Evolutionary conservation across 2,797 vertebrate genomes (phyloP).

Genomic region (Peromyscus attwateri): DNA sequence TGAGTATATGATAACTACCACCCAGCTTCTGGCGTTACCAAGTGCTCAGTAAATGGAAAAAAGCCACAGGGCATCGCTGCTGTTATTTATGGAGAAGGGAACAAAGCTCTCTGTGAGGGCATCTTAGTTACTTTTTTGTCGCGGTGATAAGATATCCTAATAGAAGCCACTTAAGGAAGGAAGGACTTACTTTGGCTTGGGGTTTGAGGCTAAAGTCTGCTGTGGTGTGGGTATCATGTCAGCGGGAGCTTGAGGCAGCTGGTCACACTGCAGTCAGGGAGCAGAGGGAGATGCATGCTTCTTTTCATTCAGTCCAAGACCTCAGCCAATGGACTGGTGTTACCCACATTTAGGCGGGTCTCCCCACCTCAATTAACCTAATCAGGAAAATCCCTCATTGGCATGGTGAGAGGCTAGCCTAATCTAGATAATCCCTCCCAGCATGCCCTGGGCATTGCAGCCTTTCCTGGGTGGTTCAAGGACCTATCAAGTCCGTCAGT

Average conservation of each 20-base stretch:
- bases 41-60: not conserved
- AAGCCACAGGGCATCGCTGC: too few relatives aligned
- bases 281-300: not conserved
- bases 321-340: not conserved
- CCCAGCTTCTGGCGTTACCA: not conserved
- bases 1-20: rapidly evolving
- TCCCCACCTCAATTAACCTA: not conserved
- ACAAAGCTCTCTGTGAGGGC: not conserved
- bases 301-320: not conserved
- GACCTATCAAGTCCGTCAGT: not conserved
- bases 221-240: not conserved
- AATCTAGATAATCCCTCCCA: not conserved
- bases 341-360: not conserved
- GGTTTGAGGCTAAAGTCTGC: not conserved
- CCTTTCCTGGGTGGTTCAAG: not conserved
- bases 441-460: not conserved
- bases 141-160: not conserved
- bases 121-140: not conserved
- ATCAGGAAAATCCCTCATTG: not conserved
- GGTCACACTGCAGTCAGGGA: not conserved
- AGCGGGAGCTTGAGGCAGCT: not conserved
- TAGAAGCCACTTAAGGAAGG: not conserved
- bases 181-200: not conserved
- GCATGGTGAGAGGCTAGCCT: not conserved
- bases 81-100: not conserved